Evolutionary conservation across 2,888 invertebrate species (phyloP), one percentile per base, ranked within the genome.

Genomic region (Sphaerophoria rueppellii): DNA sequence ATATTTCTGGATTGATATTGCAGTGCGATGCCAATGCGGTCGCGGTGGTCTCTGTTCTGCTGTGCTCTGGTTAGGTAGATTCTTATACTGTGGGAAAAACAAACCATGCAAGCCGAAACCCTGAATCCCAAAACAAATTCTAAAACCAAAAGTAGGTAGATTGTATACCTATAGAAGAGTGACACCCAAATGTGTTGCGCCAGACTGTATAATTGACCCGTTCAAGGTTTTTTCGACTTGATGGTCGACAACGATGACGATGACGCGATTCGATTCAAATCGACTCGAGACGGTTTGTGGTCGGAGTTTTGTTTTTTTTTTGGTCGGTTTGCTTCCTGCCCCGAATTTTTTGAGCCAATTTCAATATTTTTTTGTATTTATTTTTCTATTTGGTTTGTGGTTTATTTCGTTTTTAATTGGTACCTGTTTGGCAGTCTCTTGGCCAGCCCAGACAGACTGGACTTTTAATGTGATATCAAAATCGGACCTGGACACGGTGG

Each of bases 131-230:
- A 67, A 46, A 34, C 65, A 58, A 77, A 65, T 78, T 74, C 67
- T 75, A 72, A 40, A 14, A 14, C 35, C 34, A 67, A 67, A 37
- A 71, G 70, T 34, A 70, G 46, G 32, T 71, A 83, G 65, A 50
- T 35, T 7, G 4, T n/a, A 32, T 24, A 52, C 3, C n/a, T n/a
- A n/a, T n/a, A 35, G 12, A 24, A 79, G 75, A 54, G 40, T 76
- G 75, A 80, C 83, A 83, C 80, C 83, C 71, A 69, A 83, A 80
- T 83, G 80, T 83, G 80, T 80, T 83, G 79, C 35, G 48, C 83
- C 83, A 83, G 83, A 79, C 83, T 80, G 75, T 80, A 80, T 83
- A 83, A 83, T 83, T 83, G 83, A 83, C 83, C 83, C 83, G 80
- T 83, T 83, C 83, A 83, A 83, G 83, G 83, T 83, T 76, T 70